These are phyloP conservation scores for Idaea aversata DNA, from an alignment of 2,888 invertebrate species.

Conservation along the genomic window DNA sequence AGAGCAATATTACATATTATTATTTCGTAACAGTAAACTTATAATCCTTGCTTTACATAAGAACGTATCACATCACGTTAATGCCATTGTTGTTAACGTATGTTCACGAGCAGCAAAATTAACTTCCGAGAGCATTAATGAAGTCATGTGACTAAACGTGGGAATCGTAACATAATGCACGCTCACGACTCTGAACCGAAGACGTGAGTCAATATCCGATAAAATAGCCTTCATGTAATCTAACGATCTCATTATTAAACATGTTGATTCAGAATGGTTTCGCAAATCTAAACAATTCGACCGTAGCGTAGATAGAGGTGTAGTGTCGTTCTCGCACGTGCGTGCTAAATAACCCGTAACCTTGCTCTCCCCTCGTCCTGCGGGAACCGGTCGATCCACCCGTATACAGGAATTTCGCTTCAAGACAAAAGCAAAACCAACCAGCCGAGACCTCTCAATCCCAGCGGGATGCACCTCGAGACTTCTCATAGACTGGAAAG, in stretches of 20 bases:
- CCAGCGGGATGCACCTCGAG: slow-evolving; percentile 28
- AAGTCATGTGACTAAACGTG: slow-evolving; percentile 22
- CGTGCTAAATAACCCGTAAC: slow-evolving; percentile 62
- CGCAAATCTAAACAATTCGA: slow-evolving; percentile 19
- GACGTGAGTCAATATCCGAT: slow-evolving; percentile 12
- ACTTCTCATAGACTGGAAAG: slow-evolving; percentile 30
- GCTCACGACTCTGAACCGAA: slow-evolving; percentile 12
- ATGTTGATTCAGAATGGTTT: slow-evolving; percentile 11
- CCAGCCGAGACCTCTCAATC: slow-evolving; percentile 34
- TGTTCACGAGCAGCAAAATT: slow-evolving; percentile 9
- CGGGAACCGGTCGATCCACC: slow-evolving; percentile 62
- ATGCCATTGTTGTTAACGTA: background rate
- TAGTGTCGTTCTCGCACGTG: slow-evolving; percentile 50
- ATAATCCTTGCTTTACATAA: background rate
- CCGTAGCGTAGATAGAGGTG: slow-evolving; percentile 20
- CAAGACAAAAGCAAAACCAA: slow-evolving; percentile 48
- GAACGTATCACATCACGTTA: background rate
- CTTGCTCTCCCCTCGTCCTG: slow-evolving; percentile 69
- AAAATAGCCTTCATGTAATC: slow-evolving; percentile 9
- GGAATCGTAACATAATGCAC: slow-evolving; percentile 24
- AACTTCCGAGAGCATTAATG: slow-evolving; percentile 22
- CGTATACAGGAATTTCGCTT: slow-evolving; percentile 50
- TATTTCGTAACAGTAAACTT: too few species aligned
- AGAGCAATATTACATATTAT: too few species aligned
- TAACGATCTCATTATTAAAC: slow-evolving; percentile 3